Base-by-base conservation (phyloP, 2,113 vertebrate species). In the Azemiops feae region DNA sequence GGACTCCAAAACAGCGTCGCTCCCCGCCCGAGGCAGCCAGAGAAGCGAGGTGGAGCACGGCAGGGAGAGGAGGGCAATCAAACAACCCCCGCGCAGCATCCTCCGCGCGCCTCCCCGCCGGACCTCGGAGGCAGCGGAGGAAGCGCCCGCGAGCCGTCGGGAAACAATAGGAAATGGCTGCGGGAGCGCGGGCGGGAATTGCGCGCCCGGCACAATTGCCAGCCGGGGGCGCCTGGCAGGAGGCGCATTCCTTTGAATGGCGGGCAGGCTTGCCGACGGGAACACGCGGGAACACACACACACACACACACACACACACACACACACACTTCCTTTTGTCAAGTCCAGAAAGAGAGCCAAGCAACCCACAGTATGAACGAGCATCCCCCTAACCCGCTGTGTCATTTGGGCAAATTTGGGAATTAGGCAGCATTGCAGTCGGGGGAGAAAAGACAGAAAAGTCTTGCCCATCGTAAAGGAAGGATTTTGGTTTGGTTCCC, bases 161-260 rank as follows among this genome's bases (percentile, higher is more conserved):
- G 92, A 55, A 45, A 92, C 92, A 92, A 92, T 81, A 20, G 86
- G 57, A 27, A n/a, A 54, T 52, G 87, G 91, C 54, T 87, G 55
- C 64, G 93, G 45, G 88, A 86, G 95, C 95, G 96, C 95, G 93
- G 95, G 93, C 69, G 90, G 5, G 0, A 1, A 53, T 50, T 30
- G 69, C 93, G 45, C 10, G 74, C 88, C 54, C 2, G 3, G 22
- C 25, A 1, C 0, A 9, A 4, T 88, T 34, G 0, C 50, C 64
- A 55, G 50, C 87, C 6, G 52, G 81, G 34, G 89, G 54, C 30
- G 47, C 50, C 52, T 60, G 58, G 2, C 93, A 39, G 85, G 52
- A 27, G 39, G 0, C 0, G 12, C 50, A 23, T 92, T 69, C 2
- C 39, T 90, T 1, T 1, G 3, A 95, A 47, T 4, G 95, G 85